A percentile compares a stretch with the other conserved stretches of the same genome.
Evolutionary conservation across 1,140 invertebrate species (phyloP).

Genomic region (Pachypsylla venusta): DNA sequence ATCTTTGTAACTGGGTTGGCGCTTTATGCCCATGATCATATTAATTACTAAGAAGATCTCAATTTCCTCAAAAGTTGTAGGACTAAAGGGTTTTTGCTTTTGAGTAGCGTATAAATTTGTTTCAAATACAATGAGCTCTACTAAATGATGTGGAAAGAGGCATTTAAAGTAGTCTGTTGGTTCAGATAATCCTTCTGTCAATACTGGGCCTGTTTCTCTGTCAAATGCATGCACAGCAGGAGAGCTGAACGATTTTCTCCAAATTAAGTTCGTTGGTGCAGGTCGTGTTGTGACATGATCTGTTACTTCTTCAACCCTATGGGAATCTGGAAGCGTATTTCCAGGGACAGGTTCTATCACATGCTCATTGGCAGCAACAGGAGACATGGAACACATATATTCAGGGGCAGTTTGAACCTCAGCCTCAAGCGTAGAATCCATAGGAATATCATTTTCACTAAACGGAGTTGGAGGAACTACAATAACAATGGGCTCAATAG

Average conservation of each 20-base stretch:
- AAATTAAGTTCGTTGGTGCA: background rate
- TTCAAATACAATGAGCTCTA: conserved; percentile 17
- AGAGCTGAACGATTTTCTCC: background rate
- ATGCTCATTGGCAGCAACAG: background rate
- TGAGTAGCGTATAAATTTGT: conserved; percentile 21
- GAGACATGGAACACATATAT: background rate
- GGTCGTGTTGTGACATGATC: background rate
- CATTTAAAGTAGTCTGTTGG: background rate
- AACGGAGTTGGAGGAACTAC: background rate
- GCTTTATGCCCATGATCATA: conserved; percentile 26
- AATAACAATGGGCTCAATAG: background rate
- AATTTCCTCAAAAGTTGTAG: conserved; percentile 21
- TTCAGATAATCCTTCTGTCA: background rate
- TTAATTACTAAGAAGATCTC: conserved; percentile 24
- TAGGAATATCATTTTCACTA: background rate
- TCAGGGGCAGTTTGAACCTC: background rate
- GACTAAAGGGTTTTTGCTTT: conserved; percentile 15
- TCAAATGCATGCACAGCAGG: background rate
- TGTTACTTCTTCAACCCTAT: background rate
- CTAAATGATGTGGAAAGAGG: conserved; percentile 1
- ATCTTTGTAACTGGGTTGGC: conserved; percentile 23
- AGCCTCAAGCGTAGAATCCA: background rate
- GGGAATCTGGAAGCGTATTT: background rate
- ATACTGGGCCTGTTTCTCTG: background rate
- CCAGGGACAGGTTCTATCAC: background rate